Base-by-base conservation (phyloP, 2,888 invertebrate genomes). In the Epirrhoe tristata region DNA sequence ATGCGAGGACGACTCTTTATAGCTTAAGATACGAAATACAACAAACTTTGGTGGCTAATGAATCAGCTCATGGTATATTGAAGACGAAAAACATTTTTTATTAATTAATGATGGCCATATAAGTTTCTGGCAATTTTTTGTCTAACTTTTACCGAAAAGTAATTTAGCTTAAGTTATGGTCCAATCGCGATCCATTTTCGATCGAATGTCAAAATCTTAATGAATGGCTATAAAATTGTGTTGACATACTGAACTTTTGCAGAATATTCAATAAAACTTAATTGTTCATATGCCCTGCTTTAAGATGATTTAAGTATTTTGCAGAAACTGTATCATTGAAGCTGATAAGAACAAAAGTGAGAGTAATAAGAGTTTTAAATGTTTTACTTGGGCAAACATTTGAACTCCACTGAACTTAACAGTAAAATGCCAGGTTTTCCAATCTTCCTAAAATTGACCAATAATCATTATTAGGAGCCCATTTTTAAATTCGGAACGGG, bases 161-260 rank as follows among this genome's bases (percentile, higher is more conserved):
- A 70, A 59, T 73, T 69, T 58, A 61, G 55, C 32, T 59, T 70
- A 52, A 70, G 67, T 72, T 67, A 69, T 67, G 60, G 16, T 64
- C 36, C 60, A 68, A 70, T 71, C 66, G 67, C 64, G 70, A 72
- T 69, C 69, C 69, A 63, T 63, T 70, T 70, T 69, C 69, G 73
- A 74, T 74, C 73, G 73, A 74, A 71, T 73, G 74, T 71, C 73
- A 74, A 73, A 63, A 74, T 73, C 73, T 74, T 74, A 74, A 74
- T 74, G 67, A 70, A 70, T 69, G 69, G 56, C 69, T 70, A 67
- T 73, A 66, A 48, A 57, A 54, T 63, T 14, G 58, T 10, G 64
- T 66, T 73, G 74, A 71, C 74, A 73, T 17, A 74, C 69, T 74
- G 73, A 74, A 73, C 74, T 74, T 74, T 70, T 60, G 46, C 7